A percentile compares a stretch with the other conserved stretches of the same genome.
Evolutionary conservation across 2,797 vertebrate species (phyloP).

Genomic region (Pyrocephalus nanus): DNA sequence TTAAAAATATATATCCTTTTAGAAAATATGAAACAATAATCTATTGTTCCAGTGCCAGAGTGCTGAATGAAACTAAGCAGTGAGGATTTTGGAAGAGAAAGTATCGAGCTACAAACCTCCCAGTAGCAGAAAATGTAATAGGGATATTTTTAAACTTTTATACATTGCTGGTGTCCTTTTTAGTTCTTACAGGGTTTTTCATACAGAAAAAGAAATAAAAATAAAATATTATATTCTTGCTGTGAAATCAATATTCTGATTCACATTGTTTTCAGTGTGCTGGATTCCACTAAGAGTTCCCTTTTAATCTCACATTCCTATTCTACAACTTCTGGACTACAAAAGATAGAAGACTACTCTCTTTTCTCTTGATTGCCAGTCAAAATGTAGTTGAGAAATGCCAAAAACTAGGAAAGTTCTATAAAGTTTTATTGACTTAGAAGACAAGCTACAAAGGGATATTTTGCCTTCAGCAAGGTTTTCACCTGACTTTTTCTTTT

Average conservation of each 20-base stretch:
- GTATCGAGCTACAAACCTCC: neutral
- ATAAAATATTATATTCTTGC: neutral
- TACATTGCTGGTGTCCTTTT: neutral
- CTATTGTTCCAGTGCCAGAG: neutral
- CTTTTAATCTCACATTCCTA: neutral
- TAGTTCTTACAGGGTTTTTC: neutral
- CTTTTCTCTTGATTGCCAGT: neutral
- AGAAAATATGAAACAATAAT: conserved; percentile 38
- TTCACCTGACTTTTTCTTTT: neutral
- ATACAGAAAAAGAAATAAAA: neutral
- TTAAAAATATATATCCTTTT: neutral
- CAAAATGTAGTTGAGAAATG: neutral
- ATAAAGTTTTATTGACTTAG: neutral
- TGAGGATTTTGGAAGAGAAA: neutral
- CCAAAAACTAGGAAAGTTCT: neutral
- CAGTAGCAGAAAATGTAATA: neutral
- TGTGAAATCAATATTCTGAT: neutral
- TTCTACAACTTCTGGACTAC: too few species aligned
- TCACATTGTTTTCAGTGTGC: neutral
- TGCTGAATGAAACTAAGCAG: neutral
- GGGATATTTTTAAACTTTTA: neutral
- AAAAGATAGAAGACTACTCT: neutral
- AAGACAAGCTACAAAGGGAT: neutral
- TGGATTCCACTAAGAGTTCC: neutral
- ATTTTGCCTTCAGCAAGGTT: neutral